These are phyloP conservation scores for Myxocyprinus asiaticus DNA, from an alignment of 2,113 vertebrate species.

Conservation along the genomic window DNA sequence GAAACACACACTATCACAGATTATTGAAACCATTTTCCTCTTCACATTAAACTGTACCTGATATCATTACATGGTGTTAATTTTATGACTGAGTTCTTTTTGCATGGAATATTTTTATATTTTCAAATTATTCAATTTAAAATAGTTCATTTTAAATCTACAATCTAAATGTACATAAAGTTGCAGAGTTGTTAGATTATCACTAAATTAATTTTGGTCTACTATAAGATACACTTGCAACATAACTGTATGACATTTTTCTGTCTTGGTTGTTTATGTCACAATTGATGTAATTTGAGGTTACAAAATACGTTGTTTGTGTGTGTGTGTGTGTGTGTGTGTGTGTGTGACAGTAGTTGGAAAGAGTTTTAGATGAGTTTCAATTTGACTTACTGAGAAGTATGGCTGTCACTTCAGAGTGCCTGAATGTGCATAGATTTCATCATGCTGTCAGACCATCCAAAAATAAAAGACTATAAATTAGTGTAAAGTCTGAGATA, in stretches of 20 bases:
- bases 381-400: slow-evolving; percentile 54
- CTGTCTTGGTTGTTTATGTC: not conserved
- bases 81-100: not conserved
- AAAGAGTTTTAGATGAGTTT: slow-evolving; percentile 45
- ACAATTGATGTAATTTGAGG: no score
- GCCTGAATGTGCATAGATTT: slow-evolving; percentile 60
- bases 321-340: no score
- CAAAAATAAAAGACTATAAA: slow-evolving; percentile 75
- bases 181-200: no score
- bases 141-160: no score
- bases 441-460: slow-evolving; percentile 64
- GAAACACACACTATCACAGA: not conserved
- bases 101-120: not conserved
- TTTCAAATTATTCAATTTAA: no score
- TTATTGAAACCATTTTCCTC: not conserved
- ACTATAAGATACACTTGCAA: no score
- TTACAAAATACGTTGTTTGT: slow-evolving; percentile 15
- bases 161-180: no score
- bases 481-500: slow-evolving; percentile 59
- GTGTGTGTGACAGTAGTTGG: not conserved
- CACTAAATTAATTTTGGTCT: no score
- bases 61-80: not conserved
- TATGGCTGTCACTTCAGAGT: slow-evolving; percentile 55
- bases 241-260: not conserved
- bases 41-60: not conserved